phyloP scores from a whole-genome alignment of 2,797 vertebrate genomes.

The Phoxinus dragarum region DNA sequence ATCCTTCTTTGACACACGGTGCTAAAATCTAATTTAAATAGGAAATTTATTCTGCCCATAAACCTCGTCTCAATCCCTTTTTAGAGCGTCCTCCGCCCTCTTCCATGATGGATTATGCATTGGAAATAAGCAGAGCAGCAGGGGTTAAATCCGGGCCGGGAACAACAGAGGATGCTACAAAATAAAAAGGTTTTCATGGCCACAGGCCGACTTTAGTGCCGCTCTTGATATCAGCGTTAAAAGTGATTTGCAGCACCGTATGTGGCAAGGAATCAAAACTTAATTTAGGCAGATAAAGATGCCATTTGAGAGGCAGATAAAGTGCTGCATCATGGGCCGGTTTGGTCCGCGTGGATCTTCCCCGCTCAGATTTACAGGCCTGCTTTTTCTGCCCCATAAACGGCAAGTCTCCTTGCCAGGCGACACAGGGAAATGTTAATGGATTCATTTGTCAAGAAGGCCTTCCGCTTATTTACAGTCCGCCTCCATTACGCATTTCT shows the following conservation, averaged over 20 bases:
- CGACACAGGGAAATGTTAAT: slow-evolving; percentile 87
- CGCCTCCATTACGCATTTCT: slow-evolving; percentile 77
- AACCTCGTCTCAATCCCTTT: slow-evolving; percentile 70
- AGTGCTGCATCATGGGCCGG: slow-evolving; percentile 83
- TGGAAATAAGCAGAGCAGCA: slow-evolving; percentile 56
- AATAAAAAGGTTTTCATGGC: slow-evolving; percentile 77
- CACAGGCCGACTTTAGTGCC: slow-evolving; percentile 79
- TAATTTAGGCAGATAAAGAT: slow-evolving; percentile 89
- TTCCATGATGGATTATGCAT: slow-evolving; percentile 47
- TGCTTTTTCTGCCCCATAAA: slow-evolving; percentile 83
- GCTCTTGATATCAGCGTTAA: slow-evolving; percentile 84
- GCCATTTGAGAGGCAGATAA: slow-evolving; percentile 84
- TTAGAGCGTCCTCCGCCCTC: slow-evolving; percentile 41
- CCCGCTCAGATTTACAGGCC: slow-evolving; percentile 82
- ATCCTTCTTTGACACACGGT: slow-evolving; percentile 55
- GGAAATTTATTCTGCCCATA: slow-evolving; percentile 79
- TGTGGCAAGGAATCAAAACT: slow-evolving; percentile 88
- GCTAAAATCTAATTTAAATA: slow-evolving; percentile 69
- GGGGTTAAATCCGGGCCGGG: slow-evolving; percentile 60
- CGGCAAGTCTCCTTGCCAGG: slow-evolving; percentile 81
- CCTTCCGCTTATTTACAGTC: slow-evolving; percentile 84
- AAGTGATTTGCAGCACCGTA: slow-evolving; percentile 86
- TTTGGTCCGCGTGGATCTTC: slow-evolving; percentile 66
- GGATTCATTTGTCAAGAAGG: slow-evolving; percentile 86
- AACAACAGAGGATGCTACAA: slow-evolving; percentile 70